Evolutionary conservation across 92 coral and sea anemone species (phyloP).

Genomic region (Bergia puertoricense): DNA sequence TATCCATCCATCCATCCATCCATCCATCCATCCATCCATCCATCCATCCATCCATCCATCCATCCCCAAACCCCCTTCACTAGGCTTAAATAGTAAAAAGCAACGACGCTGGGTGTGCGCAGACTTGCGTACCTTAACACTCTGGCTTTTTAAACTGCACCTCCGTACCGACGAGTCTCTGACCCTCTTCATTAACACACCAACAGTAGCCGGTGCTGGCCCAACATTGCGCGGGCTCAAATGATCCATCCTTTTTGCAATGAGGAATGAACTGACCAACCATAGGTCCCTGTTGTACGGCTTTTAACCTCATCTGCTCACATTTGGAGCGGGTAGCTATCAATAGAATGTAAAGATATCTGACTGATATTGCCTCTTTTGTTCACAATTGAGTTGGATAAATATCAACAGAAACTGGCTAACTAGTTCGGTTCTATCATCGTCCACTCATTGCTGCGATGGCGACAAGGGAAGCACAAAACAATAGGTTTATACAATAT

Average conservation of each 20-base stretch:
- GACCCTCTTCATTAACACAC: conserved; percentile 64
- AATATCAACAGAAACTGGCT: no score
- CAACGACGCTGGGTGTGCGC: not conserved
- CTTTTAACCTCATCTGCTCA: conserved; percentile 52
- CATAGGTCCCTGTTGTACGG: conserved; percentile 45
- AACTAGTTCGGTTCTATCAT: no score
- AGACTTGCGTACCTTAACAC: conserved; percentile 39
- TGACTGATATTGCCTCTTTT: no score
- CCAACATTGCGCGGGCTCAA: conserved; percentile 67
- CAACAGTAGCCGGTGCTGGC: conserved; percentile 76
- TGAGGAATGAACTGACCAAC: conserved; percentile 62
- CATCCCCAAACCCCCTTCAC: no score
- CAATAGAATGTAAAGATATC: not conserved
- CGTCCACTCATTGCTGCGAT: no score
- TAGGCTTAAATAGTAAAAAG: not conserved
- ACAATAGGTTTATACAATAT: no score
- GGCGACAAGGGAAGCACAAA: no score
- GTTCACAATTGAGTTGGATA: no score
- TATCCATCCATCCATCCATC: no score
- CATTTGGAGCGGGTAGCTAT: conserved; percentile 53
- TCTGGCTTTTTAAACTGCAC: conserved; percentile 57
- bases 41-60: no score
- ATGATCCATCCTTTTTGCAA: conserved; percentile 60
- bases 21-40: no score
- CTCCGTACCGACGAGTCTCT: conserved; percentile 50